Evolutionary conservation across 2,888 invertebrate genomes (phyloP).

Genomic region (Catocala fraxini): DNA sequence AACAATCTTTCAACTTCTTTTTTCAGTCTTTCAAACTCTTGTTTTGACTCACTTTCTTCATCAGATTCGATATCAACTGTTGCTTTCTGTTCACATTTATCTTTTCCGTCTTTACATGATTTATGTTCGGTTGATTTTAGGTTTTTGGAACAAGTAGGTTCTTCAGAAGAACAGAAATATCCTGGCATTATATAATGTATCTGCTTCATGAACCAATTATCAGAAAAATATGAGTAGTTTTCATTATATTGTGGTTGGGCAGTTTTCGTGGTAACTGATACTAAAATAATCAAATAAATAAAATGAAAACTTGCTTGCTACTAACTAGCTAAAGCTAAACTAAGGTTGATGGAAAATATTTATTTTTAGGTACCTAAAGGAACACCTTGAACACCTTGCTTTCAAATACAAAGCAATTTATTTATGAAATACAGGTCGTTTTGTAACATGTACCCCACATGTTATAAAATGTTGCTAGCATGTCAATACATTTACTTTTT

Average conservation of each 20-base stretch:
- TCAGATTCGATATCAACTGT: slow-evolving; percentile 8
- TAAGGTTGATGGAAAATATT: background rate
- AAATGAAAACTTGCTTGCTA: slow-evolving; percentile 1
- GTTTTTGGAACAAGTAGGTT: slow-evolving; percentile 52
- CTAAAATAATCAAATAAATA: slow-evolving; percentile 11
- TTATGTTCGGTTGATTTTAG: background rate
- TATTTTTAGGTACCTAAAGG: too few relatives aligned
- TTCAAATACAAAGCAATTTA: too few relatives aligned
- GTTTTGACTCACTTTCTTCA: slow-evolving; percentile 36
- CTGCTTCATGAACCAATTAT: slow-evolving; percentile 36
- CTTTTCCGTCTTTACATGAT: too few relatives aligned
- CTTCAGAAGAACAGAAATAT: slow-evolving; percentile 46
- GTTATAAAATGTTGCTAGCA: too few relatives aligned
- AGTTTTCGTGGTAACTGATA: slow-evolving; percentile 4
- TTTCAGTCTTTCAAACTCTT: slow-evolving; percentile 61
- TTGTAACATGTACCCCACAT: too few relatives aligned
- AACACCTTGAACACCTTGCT: too few relatives aligned
- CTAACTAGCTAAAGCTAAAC: background rate
- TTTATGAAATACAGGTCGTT: too few relatives aligned
- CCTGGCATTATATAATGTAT: slow-evolving; percentile 48
- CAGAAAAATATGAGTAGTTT: background rate
- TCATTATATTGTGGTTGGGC: background rate
- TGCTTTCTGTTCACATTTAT: too few relatives aligned
- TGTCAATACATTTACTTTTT: too few relatives aligned
- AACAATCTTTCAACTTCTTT: slow-evolving; percentile 62